These are phyloP conservation scores for Ennomos quercinarius DNA, from an alignment of 2,888 invertebrate species.

Conservation along the genomic window DNA sequence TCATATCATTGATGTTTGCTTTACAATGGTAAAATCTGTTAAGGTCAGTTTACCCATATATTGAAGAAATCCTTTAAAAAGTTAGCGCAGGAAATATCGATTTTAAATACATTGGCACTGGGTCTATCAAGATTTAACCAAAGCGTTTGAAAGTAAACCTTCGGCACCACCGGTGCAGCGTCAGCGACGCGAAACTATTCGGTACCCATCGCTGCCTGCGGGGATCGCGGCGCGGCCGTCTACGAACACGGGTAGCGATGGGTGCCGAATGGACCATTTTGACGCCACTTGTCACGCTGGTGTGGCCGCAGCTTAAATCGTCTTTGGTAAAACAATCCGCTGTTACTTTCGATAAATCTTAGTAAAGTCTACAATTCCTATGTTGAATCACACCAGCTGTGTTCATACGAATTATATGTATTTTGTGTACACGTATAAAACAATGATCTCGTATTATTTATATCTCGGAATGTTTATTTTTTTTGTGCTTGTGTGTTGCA, in stretches of 20 bases:
- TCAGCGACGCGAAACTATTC: too few species aligned
- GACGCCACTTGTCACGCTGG: too few species aligned
- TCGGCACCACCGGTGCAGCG: too few species aligned
- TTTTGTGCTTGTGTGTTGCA: slow-evolving; percentile 41
- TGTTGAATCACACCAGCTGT: slow-evolving; percentile 76
- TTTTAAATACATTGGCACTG: neutral
- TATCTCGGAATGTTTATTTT: slow-evolving; percentile 50
- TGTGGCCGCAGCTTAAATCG: neutral
- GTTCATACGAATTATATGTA: slow-evolving; percentile 61
- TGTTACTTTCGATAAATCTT: slow-evolving; percentile 19
- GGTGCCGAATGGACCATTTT: too few species aligned
- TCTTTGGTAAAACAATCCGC: neutral
- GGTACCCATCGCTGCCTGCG: too few species aligned
- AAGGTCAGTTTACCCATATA: too few species aligned
- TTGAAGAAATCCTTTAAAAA: too few species aligned
- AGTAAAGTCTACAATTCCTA: slow-evolving; percentile 43
- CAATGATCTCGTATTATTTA: slow-evolving; percentile 81
- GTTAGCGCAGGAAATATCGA: too few species aligned
- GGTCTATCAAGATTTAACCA: neutral
- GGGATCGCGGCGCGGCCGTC: too few species aligned
- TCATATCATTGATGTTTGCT: too few species aligned
- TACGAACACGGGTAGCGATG: too few species aligned
- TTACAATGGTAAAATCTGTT: too few species aligned
- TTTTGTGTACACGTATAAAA: slow-evolving; percentile 62
- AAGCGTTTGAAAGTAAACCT: neutral